Conservation (phyloP, 1,140 invertebrate species). For the Brachionus koreanus region DNA sequence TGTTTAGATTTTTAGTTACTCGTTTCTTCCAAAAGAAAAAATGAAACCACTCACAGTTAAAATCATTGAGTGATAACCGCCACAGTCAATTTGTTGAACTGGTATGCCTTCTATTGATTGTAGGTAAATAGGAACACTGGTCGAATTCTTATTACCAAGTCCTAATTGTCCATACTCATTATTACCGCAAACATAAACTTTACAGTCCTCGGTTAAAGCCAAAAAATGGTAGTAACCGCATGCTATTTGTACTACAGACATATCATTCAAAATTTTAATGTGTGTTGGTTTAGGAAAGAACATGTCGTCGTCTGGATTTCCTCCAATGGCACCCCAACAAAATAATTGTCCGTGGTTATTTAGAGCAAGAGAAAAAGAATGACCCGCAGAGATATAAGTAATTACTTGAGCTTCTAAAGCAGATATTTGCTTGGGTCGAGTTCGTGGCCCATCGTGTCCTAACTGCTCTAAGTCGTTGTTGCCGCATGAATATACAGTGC, state of each 20-base stretch:
- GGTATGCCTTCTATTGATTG: conserved; percentile 72
- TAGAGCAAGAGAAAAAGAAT: conserved; percentile 53
- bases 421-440: conserved; percentile 42
- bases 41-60: conserved; percentile 49
- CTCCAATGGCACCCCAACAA: conserved; percentile 49
- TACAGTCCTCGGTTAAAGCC: conserved; percentile 76
- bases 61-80: conserved; percentile 63
- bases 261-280: conserved; percentile 55
- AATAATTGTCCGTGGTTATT: conserved; percentile 19
- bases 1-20: conserved; percentile 2
- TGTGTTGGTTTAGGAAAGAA: conserved; percentile 44
- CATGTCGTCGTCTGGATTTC: conserved; percentile 65
- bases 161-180: conserved; percentile 83
- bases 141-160: conserved; percentile 61
- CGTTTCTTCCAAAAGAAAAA: conserved; percentile 39
- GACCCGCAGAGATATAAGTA: conserved; percentile 45
- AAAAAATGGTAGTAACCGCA: conserved; percentile 78
- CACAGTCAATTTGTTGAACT: conserved; percentile 75
- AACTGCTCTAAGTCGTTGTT: conserved; percentile 69
- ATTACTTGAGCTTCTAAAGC: conserved; percentile 46
- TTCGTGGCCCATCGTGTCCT: conserved; percentile 53
- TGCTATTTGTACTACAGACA: conserved; percentile 74
- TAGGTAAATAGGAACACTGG: conserved; percentile 67
- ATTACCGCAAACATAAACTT: conserved; percentile 12
- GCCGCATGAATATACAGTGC: conserved; percentile 67